Percentiles rank a stretch among this genome's conserved stretches.
phyloP scores from a whole-genome alignment of 2,888 invertebrate genomes.

The Drosophila macrospina region DNA sequence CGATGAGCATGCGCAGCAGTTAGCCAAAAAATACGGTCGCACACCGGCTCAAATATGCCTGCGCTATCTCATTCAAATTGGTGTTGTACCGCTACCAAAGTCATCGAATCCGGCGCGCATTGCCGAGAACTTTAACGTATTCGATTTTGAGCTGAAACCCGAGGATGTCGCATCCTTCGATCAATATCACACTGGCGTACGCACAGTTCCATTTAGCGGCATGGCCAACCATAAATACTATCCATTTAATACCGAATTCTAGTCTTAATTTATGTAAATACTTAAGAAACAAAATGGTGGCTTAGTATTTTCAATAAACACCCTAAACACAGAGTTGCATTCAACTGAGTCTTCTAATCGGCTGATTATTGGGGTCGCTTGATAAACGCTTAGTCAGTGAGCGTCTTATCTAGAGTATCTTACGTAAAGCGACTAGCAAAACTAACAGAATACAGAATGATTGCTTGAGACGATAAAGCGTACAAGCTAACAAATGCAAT shows the following conservation, averaged over 20 bases:
- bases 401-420: constrained; percentile 65
- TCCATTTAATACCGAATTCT: constrained; percentile 82
- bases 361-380: constrained; percentile 44
- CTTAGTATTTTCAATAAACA: constrained; percentile 34
- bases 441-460: constrained; percentile 18
- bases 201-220: constrained; percentile 81
- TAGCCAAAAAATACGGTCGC: constrained; percentile 88
- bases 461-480: constrained; percentile 38
- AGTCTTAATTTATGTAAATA: constrained; percentile 21
- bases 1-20: constrained; percentile 85
- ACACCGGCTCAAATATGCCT: constrained; percentile 88
- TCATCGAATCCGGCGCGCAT: constrained; percentile 86
- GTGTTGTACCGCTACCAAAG: constrained; percentile 87
- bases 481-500: constrained; percentile 27
- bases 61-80: constrained; percentile 87
- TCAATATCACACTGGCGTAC: constrained; percentile 71
- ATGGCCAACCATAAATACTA: constrained; percentile 82
- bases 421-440: constrained; percentile 40
- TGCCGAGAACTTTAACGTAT: constrained; percentile 87
- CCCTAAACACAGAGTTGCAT: constrained; percentile 9
- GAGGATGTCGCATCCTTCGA: constrained; percentile 85
- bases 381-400: constrained; percentile 44
- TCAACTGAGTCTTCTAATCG: constrained; percentile 36
- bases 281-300: neutral
- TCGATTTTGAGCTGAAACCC: constrained; percentile 87